phyloP scores from a whole-genome alignment of 2,888 invertebrate genomes.

The Noctua janthe region DNA sequence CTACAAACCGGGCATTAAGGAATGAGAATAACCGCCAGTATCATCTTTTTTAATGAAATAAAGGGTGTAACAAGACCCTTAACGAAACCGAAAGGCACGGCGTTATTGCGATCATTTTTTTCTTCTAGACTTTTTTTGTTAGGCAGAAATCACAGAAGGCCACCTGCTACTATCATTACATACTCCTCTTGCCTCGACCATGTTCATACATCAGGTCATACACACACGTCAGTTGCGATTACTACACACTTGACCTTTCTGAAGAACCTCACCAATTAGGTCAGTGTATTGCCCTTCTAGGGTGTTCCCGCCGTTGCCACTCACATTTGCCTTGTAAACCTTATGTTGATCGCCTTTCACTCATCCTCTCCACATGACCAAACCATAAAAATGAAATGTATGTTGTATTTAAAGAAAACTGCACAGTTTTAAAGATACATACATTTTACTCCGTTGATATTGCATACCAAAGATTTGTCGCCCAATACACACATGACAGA shows the following conservation, averaged over 20 bases:
- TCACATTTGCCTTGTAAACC: background rate
- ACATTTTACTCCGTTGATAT: background rate
- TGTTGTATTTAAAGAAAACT: background rate
- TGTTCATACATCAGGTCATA: background rate
- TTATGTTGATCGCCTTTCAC: background rate
- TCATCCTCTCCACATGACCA: background rate
- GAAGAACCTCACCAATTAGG: background rate
- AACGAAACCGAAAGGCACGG: too few relatives aligned
- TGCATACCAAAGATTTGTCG: slow-evolving; percentile 45
- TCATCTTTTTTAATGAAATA: background rate
- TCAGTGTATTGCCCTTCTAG: background rate
- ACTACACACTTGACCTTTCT: background rate
- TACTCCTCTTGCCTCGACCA: background rate
- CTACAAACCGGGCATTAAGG: background rate
- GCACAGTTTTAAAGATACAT: slow-evolving; percentile 17
- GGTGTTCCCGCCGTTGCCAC: background rate
- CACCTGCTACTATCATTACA: background rate
- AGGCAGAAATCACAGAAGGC: background rate
- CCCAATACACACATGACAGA: slow-evolving; percentile 26
- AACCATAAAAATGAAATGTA: background rate
- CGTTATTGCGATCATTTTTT: too few relatives aligned
- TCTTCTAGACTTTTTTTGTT: background rate
- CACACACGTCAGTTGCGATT: too few relatives aligned
- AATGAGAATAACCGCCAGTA: background rate
- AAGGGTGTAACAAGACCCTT: too few relatives aligned